Evolutionary conservation across 2,113 vertebrate genomes (phyloP), one percentile per base, ranked within the genome.

Genomic region (Oplegnathus fasciatus): DNA sequence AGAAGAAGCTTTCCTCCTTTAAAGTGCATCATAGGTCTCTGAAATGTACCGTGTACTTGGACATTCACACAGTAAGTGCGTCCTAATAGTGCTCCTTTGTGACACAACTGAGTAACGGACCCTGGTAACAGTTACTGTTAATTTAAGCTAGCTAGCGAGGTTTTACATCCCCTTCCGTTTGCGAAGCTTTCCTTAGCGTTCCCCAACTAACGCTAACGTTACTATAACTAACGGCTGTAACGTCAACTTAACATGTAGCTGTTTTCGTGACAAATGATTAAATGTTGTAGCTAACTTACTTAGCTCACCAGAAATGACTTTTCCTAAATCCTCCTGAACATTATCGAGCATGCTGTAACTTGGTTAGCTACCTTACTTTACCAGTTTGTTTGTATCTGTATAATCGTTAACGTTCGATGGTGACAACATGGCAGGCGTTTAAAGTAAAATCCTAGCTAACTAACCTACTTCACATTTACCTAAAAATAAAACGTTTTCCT

Each of bases 51-150:
- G 94, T 96, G 11, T 54, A 88, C 24, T 26, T 96, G 81, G 87
- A 93, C 66, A 82, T 96, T 24, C 82, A 93, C 4, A 83, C 80
- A 70, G 96, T 96, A 93, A 95, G 96, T 95, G 32, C 2, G 9
- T 58, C 22, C 2, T 28, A 1, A 9, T 22, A 22, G 1, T 66
- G 6, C 37, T 30, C 4, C 34, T 54, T 18, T 15, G 28, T 1
- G 10, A 1, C 11, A 15, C 40, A 58, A 67, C 4, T 0, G 57
- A 13, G 34, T 37, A 6, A 37, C 34, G 34, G 34, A 37, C 3
- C 34, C 6, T 37, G 34, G 3, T 37, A n/a, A n/a, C n/a, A n/a
- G n/a, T n/a, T n/a, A n/a, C 6, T 37, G 34, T 3, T 37, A 3
- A 6, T 37, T 37, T 84, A 75, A 66, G 80, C 73, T 82, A 86